Evolutionary conservation across 2,888 invertebrate genomes (phyloP), one percentile per base, ranked within the genome.

Genomic region (Drosophila antonietae): DNA sequence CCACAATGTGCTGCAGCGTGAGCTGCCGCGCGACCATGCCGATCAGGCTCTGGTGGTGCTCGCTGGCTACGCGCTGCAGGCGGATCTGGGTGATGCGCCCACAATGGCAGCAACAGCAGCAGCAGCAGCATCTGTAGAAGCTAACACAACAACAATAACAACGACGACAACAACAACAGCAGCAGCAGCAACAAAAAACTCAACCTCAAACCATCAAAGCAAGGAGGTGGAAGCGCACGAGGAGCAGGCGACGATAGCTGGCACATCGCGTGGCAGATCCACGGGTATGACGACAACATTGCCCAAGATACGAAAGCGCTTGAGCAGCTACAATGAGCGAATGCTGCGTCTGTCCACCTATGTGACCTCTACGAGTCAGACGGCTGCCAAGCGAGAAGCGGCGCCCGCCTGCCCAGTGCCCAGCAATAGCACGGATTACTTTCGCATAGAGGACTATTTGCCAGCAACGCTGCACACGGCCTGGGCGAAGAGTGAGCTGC

Each of bases 11-110:
- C 94, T 95, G 73, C 94, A 95, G 70, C 94, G 95, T 91, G 96
- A 95, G 92, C 95, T 92, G 82, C 94, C 91, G 53, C 94, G 94
- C 60, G 93, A 93, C 59, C 92, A 92, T 82, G 90, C 92, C 47
- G 94, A 94, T 70, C 95, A 95, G 92, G 95, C 96, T 59, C 93
- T 96, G 85, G 95, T 98, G 91, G 94, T 96, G 78, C 94, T 98
- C 90, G 97, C 97, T 52, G 97, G 97, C 20, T 94, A 97, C 89
- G 97, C 98, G 66, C 94, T 99, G 82, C 98, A 98, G 94, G 98
- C 98, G 46, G 98, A 98, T 93, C 95, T 96, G 91, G 98, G 98
- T 44, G 97, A 98, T 93, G 96, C 94, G 90, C 94, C 94, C 41
- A 66, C 47, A 39, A 33, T 31, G 2, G 1, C 61, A 49, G 23